Base-by-base conservation (phyloP, 2,797 vertebrate genomes). In the Argentina silus region DNA sequence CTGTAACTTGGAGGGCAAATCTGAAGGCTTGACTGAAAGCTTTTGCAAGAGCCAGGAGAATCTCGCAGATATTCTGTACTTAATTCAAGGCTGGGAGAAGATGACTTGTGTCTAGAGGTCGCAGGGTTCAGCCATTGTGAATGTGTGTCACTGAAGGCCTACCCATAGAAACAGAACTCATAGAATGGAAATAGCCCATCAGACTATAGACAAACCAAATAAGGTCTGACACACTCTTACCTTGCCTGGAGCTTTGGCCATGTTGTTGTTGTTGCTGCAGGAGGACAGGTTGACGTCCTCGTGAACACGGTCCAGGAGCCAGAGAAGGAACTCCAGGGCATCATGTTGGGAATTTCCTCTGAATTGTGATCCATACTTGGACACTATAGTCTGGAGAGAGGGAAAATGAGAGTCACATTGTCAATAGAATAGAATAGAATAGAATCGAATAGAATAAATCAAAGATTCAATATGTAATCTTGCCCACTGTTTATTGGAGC, bases 301-400 rank as follows among this genome's bases (percentile, higher is more conserved):
- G 0, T 98, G 96, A 86, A 99, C 93, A 0, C 94, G 93, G 75
- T 98, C 96, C 89, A 99, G 92, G 79, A 99, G 88, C 97, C 98
- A 99, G 74, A 99, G 94, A 74, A 99, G 94, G 89, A 99, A 99
- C 87, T 99, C 98, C 82, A 98, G 90, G 70, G 98, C 97, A 0
- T 98, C 97, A 0, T 98, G 98, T 83, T 98, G 98, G 12, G 96
- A 94, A 12, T 98, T 97, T 62, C 97, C 98, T 10, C 95, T 94
- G 81, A 99, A 98, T 89, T 99, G 98, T 0, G 95, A 82, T 44
- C 96, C 95, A 3, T 98, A 95, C 87, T 97, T 97, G 84, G 97
- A 95, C 65, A 99, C 98, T 0, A 93, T 93, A 56, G 91, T 95
- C 98, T 99, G 86, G 17, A 84, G 66, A 79, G 76, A 56, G 65